Evolutionary conservation across 1,140 invertebrate species (phyloP).

Genomic region (Neelides sp.): DNA sequence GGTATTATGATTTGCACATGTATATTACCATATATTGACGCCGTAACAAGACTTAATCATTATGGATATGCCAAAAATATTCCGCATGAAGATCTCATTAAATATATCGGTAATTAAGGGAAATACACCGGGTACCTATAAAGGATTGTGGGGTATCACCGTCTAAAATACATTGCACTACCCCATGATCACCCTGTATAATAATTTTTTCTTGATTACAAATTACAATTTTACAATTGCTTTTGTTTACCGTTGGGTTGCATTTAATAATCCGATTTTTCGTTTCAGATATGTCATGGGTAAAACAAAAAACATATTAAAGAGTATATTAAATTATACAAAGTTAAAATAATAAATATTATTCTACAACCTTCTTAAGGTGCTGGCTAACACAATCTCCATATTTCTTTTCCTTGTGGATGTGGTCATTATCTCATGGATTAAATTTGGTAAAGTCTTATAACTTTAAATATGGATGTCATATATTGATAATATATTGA

Average conservation of each 20-base stretch:
- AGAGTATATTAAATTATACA: neutral
- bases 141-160: too few relatives aligned
- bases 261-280: too few relatives aligned
- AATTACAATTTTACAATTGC: too few relatives aligned
- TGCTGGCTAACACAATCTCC: slow-evolving; percentile 27
- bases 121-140: too few relatives aligned
- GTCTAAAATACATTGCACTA: too few relatives aligned
- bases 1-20: slow-evolving; percentile 11
- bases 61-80: slow-evolving; percentile 8
- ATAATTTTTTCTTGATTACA: too few relatives aligned
- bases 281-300: slow-evolving; percentile 9
- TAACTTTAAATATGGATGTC: too few relatives aligned
- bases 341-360: neutral
- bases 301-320: neutral
- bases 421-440: slow-evolving; percentile 47
- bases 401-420: slow-evolving; percentile 50
- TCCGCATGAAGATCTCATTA: slow-evolving; percentile 22
- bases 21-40: slow-evolving; percentile 25
- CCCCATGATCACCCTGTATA: too few relatives aligned
- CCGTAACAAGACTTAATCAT: slow-evolving; percentile 20
- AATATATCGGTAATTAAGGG: too few relatives aligned
- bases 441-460: too few relatives aligned
- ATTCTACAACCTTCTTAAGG: slow-evolving; percentile 12
- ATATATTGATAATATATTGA: too few relatives aligned
- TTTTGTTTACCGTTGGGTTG: too few relatives aligned